Conservation (phyloP, 2,888 invertebrate genomes). For the Xestobium rufovillosum region DNA sequence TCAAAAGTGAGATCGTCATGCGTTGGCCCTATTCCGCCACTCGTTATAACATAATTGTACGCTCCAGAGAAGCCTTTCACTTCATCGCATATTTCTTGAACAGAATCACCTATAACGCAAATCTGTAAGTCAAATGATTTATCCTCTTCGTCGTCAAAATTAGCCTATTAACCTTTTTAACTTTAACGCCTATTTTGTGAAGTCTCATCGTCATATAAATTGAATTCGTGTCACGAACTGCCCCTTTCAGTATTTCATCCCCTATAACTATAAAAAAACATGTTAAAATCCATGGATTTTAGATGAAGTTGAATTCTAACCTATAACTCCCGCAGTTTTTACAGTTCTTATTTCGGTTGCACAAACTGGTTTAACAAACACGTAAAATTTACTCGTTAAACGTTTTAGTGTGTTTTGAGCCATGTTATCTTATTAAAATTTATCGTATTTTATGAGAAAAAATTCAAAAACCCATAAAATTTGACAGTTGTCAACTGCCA, state of each 20-base stretch:
- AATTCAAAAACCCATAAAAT: too few species aligned
- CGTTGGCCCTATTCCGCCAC: slow-evolving; percentile 72
- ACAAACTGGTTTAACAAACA: too few species aligned
- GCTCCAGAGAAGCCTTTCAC: slow-evolving; percentile 51
- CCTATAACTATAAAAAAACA: slow-evolving; percentile 59
- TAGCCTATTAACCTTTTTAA: slow-evolving; percentile 43
- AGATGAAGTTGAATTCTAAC: slow-evolving; percentile 19
- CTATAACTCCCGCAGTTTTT: slow-evolving; percentile 32
- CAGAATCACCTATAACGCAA: slow-evolving; percentile 58
- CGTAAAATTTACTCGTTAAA: slow-evolving; percentile 15
- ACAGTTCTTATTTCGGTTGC: too few species aligned
- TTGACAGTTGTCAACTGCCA: too few species aligned
- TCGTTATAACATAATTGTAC: slow-evolving; percentile 62
- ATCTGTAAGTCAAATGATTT: slow-evolving; percentile 39
- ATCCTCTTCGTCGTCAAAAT: background rate
- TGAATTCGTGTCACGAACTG: slow-evolving; percentile 62
- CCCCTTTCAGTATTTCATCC: slow-evolving; percentile 70
- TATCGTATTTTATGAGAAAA: too few species aligned
- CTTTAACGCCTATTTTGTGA: slow-evolving; percentile 55
- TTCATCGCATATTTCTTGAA: slow-evolving; percentile 56
- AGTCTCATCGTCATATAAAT: slow-evolving; percentile 53
- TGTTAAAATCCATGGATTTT: too few species aligned
- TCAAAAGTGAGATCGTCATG: slow-evolving; percentile 72
- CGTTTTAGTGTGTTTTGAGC: too few species aligned
- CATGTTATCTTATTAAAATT: too few species aligned